Evolutionary conservation across 2,888 invertebrate species (phyloP), one percentile per base, ranked within the genome.

Genomic region (Protophormia terraenovae): DNA sequence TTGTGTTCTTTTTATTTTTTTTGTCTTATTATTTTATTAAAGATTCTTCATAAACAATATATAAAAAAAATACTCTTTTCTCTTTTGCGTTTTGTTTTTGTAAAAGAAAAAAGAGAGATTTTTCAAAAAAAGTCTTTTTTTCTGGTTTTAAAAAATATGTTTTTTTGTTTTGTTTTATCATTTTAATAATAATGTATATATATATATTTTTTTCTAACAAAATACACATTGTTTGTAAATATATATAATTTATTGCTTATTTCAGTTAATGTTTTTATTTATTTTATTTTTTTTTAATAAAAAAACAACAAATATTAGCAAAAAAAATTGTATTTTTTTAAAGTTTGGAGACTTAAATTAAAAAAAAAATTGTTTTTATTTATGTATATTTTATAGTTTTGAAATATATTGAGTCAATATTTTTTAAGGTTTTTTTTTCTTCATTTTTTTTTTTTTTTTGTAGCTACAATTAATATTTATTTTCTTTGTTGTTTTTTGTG

Each of bases 191-290:
- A 38, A 64, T 64, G 29, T 47, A 62, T 80, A 58, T 78, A 78
- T 71, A 72, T 80, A 58, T 64, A 50, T 29, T 66, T 81, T 73
- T 66, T 84, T 62, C 58, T 79, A 82, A 82, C 78, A 79, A 73
- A 79, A 85, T 85, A 85, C 82, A 85, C 81, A 81, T 72, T 66
- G 35, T 73, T n/a, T 84, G 64, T 84, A 84, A 73, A 75, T 80
- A 81, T 85, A 77, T 81, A 83, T 83, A 73, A 76, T 76, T 83
- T 78, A 82, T 81, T 85, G 81, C 85, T 82, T 85, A 69, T 71
- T 78, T 82, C 78, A 76, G 60, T 81, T 84, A 60, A 32, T 53
- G 19, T 76, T 77, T 32, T 35, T 19, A 35, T 50, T 32, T 60
- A 12, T 22, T 60, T 60, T 8, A 12, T 1, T 62, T 45, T 22